Evolutionary conservation across 2,888 invertebrate genomes (phyloP), one percentile per base, ranked within the genome.

Genomic region (Mythimna impura): DNA sequence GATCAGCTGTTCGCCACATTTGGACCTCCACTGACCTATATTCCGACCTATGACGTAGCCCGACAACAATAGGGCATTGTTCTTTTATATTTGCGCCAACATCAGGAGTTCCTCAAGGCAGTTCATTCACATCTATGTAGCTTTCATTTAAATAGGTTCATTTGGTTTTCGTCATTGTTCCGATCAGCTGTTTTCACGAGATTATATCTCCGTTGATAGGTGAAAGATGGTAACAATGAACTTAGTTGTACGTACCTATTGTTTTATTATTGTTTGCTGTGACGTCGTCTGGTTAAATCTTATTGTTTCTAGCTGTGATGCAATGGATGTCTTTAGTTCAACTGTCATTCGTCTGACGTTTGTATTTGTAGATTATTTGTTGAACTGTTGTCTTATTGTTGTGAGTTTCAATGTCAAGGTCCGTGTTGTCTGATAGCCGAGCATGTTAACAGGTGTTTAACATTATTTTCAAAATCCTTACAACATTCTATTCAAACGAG

Each of bases 31-130:
- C 91, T 94, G 96, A 96, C 96, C 96, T 93, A 96, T 96, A 96
- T 96, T 93, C 93, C 92, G 89, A 89, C 87, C 91, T 93, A 93
- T 96, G 96, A 96, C 96, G 96, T 95, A 90, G 90, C 86, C 87
- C 91, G 90, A 93, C 93, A 94, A 96, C 96, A 96, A 96, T 96
- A 95, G 94, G 93, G 94, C 92, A 96, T 96, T 96, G 96, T 96
- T 95, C 95, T 94, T 94, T 94, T 94, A 95, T 93, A 94, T 95
- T 95, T 93, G 95, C 95, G 92, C 91, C 91, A 92, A 90, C 92
- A 92, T 92, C 94, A 94, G 94, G 94, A 93, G 94, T 93, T 91
- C 94, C 93, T 93, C 95, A 95, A 95, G 95, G 94, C 91, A 89
- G 94, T 95, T 96, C 96, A 93, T 95, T 95, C 96, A 95, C 95